Evolutionary conservation across 2,113 vertebrate genomes (phyloP), one percentile per base, ranked within the genome.

Genomic region (Nibea albiflora): DNA sequence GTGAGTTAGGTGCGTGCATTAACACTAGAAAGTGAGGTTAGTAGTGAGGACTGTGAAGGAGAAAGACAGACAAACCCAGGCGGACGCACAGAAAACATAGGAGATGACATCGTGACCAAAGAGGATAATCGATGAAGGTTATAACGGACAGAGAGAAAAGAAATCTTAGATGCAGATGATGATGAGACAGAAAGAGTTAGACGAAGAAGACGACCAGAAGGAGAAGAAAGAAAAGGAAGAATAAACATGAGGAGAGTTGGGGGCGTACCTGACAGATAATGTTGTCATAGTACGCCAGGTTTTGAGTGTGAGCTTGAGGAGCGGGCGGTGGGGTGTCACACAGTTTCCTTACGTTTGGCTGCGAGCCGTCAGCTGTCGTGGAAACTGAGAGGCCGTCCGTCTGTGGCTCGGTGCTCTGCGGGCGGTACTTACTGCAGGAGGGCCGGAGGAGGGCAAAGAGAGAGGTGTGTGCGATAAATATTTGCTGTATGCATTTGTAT

Each of bases 331-430:
- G 86, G 67, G 94, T 87, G 92, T 93, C 89, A 14, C 90, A 91
- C 78, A 94, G 90, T 94, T 93, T 97, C 96, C 98, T 99, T 99
- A 99, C 98, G 11, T 98, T 99, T 94, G 97, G 96, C 93, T 99
- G 98, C 47, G 98, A 99, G 93, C 97, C 97, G 91, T 99, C 98
- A 1, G 97, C 97, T 80, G 97, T 97, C 64, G 98, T 99, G 87
- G 98, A 99, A 63, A 99, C 96, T 19, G 98, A 99, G 93, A 99
- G 97, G 94, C 97, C 98, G 82, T 99, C 97, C 1, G 97, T 98
- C 95, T 97, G 97, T 46, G 97, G 97, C 93, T 98, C 97, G 7
- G 94, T 96, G 24, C 89, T 93, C 82, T 97, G 97, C 42, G 96
- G 96, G 85, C 96, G 96, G 95, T 96, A 97, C 94, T 97, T 98